Conservation (phyloP, 2,888 invertebrate species). For the Galerucella pusilla region DNA sequence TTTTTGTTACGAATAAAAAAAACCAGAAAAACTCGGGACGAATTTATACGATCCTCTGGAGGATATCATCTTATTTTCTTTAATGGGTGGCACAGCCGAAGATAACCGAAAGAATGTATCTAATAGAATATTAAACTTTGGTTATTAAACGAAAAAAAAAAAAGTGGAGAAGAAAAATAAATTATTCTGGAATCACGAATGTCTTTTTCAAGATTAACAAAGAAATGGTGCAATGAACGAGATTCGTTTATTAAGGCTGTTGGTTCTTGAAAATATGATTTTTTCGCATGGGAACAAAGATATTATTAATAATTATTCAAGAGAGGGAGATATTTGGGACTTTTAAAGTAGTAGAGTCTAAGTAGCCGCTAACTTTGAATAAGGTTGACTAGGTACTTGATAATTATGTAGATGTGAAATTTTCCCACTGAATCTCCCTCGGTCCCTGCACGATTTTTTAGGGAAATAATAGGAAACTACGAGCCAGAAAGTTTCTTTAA, state of each 20-base stretch:
- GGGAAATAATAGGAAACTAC: no score
- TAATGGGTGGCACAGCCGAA: not conserved
- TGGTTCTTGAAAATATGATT: not conserved
- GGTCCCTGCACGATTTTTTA: no score
- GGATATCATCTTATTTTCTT: constrained; percentile 3
- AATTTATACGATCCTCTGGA: not conserved
- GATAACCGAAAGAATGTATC: not conserved
- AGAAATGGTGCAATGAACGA: not conserved
- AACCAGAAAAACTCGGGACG: not conserved
- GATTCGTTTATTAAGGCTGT: not conserved
- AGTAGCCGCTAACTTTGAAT: no score
- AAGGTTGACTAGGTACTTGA: no score
- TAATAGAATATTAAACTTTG: not conserved
- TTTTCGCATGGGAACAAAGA: no score
- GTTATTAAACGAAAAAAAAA: not conserved
- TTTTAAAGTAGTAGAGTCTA: no score
- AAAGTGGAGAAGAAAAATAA: not conserved
- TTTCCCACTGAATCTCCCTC: no score
- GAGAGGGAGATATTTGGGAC: no score
- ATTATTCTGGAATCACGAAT: not conserved
- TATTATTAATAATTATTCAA: no score
- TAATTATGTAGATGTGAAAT: no score
- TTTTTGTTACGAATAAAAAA: constrained; percentile 1
- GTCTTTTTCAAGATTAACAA: not conserved
- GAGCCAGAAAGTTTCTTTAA: not conserved